These are phyloP conservation scores for Hypomecis punctinalis DNA, from an alignment of 2,888 invertebrate species.

Conservation along the genomic window DNA sequence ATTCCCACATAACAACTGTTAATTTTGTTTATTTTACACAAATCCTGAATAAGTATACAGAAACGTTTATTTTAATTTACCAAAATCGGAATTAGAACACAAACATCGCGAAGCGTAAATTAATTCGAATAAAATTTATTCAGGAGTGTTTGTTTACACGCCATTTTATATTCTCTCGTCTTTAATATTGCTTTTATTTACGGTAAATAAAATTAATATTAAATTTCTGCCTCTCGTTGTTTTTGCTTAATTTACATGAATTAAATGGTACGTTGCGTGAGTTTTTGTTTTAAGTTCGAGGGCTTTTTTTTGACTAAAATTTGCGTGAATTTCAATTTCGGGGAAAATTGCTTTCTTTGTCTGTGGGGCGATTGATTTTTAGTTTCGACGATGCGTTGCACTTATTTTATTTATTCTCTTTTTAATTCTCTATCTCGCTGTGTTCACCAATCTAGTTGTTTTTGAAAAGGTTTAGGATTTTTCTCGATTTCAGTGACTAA, in stretches of 20 bases:
- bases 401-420: neutral
- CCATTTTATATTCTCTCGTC: conserved; percentile 28
- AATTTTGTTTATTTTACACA: conserved; percentile 3
- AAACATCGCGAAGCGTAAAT: conserved; percentile 16
- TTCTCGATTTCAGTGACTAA: too few relatives aligned
- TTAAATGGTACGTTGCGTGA: conserved; percentile 22
- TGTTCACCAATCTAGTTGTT: too few relatives aligned
- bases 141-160: conserved; percentile 26
- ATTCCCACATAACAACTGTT: neutral
- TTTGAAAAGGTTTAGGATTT: too few relatives aligned
- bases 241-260: conserved; percentile 30
- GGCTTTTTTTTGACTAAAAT: conserved; percentile 30
- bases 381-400: conserved; percentile 6
- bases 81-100: conserved; percentile 18
- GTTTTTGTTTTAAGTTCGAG: conserved; percentile 28
- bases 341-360: conserved; percentile 36
- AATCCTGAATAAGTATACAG: conserved; percentile 10
- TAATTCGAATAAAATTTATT: conserved; percentile 28
- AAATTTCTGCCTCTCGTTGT: conserved; percentile 22
- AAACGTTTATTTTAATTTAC: conserved; percentile 13
- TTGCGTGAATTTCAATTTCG: conserved; percentile 32
- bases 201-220: conserved; percentile 28
- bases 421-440: neutral
- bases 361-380: conserved; percentile 18
- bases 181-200: conserved; percentile 29